Base-by-base conservation (phyloP, 2,888 invertebrate species). In the Horisme vitalbata region DNA sequence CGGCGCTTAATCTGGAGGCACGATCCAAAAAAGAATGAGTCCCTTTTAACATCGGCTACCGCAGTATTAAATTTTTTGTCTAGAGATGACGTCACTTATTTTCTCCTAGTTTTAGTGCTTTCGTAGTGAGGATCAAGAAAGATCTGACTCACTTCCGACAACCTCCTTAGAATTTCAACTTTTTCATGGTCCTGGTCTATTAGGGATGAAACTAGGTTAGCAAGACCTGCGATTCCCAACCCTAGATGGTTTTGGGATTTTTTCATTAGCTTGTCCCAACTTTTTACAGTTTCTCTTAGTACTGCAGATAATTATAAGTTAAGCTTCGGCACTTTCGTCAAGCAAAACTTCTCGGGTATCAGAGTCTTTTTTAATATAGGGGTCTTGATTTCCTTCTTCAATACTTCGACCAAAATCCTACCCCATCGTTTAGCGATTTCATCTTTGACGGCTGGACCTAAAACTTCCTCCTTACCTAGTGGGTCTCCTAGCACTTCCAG, bases 341-440 rank as follows among this genome's bases (percentile, higher is more conserved):
- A 20, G 9, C 4, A 7, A 33, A 32, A 32, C 5, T 33, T 41
- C 27, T 41, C 33, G 7, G 41, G 28, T 4, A 34, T 28, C 3
- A 21, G 20, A 1, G 13, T 41, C 3, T 33, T 18, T 21, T 28
- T 18, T 6, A 27, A 1, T 1, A 41, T 8, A 1, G 13, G 4
- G 9, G 12, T 21, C 10, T 41, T 30, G 4, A 2, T 11, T 11
- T 34, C 28, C 20, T 34, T 41, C 6, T 9, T 4, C 2, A 34
- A n/a, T 4, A 1, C 30, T n/a, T n/a, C n/a, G n/a, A n/a, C n/a
- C n/a, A n/a, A n/a, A n/a, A n/a, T n/a, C n/a, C n/a, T n/a, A 18
- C 41, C 33, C 33, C 41, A 41, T 1, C 41, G 34, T 41, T 41
- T 18, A 31, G 38, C 6, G 31, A 31, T 23, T 31, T 32, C 26